Base-by-base conservation (phyloP, 92 coral and sea anemone species). In the Zoanthus sansibaricus region DNA sequence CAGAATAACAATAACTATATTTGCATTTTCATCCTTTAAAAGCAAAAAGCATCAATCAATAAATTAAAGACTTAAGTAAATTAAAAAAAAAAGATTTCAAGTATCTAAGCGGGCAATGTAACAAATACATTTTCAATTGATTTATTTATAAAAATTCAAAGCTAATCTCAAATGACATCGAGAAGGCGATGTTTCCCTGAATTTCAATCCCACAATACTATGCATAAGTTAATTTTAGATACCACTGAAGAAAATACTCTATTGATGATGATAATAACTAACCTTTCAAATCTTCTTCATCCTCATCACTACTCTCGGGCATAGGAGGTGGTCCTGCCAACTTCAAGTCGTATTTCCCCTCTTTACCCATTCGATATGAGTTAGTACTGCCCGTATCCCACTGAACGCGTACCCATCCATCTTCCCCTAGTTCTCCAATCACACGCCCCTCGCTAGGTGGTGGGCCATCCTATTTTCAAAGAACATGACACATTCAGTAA, bases 361-460 rank as follows among this genome's bases (percentile, higher is more conserved):
- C 99, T 86, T 97, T 97, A 10, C 99, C 99, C 99, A 97, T 97
- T 51, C 99, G 99, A 83, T 97, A 97, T 33, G 99, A 97, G 92
- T 97, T 97, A 25, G 99, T 95, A 88, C 98, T 95, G 51, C 99
- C 97, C 16, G 98, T 95, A 84, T 95, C 99, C 99, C 99, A 97
- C 89, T 97, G 99, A 80, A 97, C 95, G 52, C 99, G 93, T 55
- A 96, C 99, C 99, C 99, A 97, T 66, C 98, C 99, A 87, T 97
- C 99, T 84, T 97, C 99, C 75, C 99, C 99, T 48, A 97, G 98
- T 89, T 97, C 99, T 69, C 98, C 96, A 58, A 97, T 95, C 62
- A 97, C 96, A 25, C 99, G 96, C 3, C 99, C 99, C 86, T 97
- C 98, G 51, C 99, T 92, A 61, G 99, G 98, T 15, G 99, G 98